Conservation (phyloP, 2,113 vertebrate genomes). For the Cebidichthys violaceus region DNA sequence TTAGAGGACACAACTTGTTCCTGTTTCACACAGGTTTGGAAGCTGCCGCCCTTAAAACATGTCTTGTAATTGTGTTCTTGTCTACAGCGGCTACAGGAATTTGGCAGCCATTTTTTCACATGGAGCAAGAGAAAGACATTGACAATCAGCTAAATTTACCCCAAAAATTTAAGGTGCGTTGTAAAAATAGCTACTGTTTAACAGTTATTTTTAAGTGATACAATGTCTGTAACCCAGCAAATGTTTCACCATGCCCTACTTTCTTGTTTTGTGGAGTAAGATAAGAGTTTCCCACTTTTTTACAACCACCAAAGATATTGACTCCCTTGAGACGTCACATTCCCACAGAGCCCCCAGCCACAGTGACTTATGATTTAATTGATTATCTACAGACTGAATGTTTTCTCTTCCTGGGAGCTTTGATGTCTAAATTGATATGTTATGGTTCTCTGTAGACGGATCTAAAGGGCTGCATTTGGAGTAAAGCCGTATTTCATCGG, state of each 20-base stretch:
- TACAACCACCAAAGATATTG: conserved; percentile 9
- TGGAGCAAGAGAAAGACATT: neutral
- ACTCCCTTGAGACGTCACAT: conserved; percentile 7
- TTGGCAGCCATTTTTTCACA: neutral
- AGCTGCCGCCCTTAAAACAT: neutral
- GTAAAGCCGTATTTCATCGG: conserved; percentile 25
- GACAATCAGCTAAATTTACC: neutral
- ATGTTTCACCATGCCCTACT: conserved; percentile 34
- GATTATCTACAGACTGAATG: conserved; percentile 46
- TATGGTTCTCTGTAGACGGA: conserved; percentile 26
- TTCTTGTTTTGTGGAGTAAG: conserved; percentile 12
- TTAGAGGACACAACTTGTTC: neutral
- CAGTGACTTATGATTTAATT: conserved; percentile 32
- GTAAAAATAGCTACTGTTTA: conserved; percentile 1
- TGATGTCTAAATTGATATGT: conserved; percentile 44
- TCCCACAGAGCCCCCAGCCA: conserved; percentile 7
- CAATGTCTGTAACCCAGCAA: neutral
- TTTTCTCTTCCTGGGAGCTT: conserved; percentile 33
- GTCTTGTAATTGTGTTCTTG: neutral
- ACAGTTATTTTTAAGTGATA: neutral
- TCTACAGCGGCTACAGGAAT: neutral
- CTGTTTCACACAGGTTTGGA: neutral
- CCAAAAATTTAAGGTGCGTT: neutral
- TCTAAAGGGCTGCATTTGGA: conserved; percentile 24
- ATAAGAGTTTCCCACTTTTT: conserved; percentile 13